A percentile compares a stretch with the other conserved stretches of the same genome.
Conservation (phyloP, 2,888 invertebrate species). For the Cephus spinipes region DNA sequence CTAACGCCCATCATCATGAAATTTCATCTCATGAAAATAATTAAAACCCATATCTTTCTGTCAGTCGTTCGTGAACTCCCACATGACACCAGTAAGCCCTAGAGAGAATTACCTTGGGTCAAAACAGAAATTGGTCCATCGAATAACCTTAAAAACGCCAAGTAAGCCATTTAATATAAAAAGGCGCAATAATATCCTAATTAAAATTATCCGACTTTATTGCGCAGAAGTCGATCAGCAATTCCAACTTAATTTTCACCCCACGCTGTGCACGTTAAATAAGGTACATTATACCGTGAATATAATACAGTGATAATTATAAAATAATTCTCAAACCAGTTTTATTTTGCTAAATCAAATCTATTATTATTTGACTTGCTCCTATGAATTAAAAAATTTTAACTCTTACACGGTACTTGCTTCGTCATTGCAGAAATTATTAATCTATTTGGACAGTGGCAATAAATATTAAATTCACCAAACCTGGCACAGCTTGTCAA, state of each 20-base stretch:
- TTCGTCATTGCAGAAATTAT: not conserved
- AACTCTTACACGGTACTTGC: no score
- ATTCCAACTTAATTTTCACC: no score
- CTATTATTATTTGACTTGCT: no score
- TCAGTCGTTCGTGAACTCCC: not conserved
- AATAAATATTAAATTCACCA: no score
- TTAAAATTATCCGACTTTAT: not conserved
- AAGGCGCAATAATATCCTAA: not conserved
- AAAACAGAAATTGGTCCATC: not conserved
- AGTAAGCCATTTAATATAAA: not conserved
- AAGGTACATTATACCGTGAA: no score
- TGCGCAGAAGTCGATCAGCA: no score
- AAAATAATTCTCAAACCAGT: no score
- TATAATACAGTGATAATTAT: no score
- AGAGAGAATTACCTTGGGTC: not conserved
- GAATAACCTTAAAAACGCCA: not conserved
- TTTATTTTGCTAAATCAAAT: no score
- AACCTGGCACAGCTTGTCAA: no score
- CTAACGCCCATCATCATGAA: slow-evolving; percentile 44
- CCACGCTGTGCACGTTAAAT: no score
- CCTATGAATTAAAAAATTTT: no score
- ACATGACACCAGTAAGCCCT: not conserved
- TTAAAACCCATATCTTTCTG: slow-evolving; percentile 46
- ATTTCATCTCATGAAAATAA: slow-evolving; percentile 53
- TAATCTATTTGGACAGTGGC: not conserved